phyloP scores from a whole-genome alignment of 2,797 vertebrate genomes.

The Lepus oiostolus region DNA sequence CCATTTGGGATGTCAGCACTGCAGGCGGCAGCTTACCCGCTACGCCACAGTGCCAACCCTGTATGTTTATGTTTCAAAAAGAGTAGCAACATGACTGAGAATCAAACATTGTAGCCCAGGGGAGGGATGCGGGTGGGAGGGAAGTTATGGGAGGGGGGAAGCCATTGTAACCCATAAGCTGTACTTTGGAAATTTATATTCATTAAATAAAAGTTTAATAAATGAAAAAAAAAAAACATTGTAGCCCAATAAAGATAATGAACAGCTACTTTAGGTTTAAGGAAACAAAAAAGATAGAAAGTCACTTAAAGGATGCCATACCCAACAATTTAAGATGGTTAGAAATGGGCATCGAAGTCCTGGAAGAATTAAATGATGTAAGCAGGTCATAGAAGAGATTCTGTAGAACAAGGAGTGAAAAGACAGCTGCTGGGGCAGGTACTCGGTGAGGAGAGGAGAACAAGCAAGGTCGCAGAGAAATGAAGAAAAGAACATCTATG shows the following conservation, averaged over 20 bases:
- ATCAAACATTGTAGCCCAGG: neutral
- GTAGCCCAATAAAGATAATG: neutral
- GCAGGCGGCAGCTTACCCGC: too few species aligned
- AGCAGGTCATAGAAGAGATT: neutral
- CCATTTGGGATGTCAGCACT: too few species aligned
- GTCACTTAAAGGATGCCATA: neutral
- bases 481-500: slow-evolving; percentile 49
- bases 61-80: neutral
- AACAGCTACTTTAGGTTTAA: neutral
- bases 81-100: neutral
- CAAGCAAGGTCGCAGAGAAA: slow-evolving; percentile 55
- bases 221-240: too few species aligned
- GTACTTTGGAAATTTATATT: too few species aligned
- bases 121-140: too few species aligned
- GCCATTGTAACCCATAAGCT: too few species aligned
- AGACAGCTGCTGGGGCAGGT: neutral
- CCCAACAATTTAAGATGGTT: neutral
- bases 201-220: too few species aligned
- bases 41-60: too few species aligned
- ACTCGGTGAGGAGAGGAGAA: neutral
- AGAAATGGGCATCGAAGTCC: neutral
- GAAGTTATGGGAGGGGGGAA: too few species aligned
- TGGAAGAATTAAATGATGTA: neutral
- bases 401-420: neutral
- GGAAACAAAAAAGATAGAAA: neutral